Base-by-base conservation (phyloP, 2,888 invertebrate species). In the Graphium colonna region DNA sequence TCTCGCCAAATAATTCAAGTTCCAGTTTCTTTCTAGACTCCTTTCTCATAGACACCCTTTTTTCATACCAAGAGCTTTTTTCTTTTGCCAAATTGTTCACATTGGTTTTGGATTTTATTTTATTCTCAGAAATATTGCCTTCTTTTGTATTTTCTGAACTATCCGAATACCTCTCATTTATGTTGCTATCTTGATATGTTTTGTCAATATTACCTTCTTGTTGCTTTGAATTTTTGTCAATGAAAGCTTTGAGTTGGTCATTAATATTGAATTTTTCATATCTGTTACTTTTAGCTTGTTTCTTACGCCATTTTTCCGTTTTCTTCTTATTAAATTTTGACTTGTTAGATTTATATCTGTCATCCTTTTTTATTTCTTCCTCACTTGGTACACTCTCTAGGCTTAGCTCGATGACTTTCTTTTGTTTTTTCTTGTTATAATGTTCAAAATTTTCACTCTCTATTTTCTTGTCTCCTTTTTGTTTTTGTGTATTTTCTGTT, bases 191-290 rank as follows among this genome's bases (percentile, higher is more conserved):
- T 21, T 57, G 61, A 59, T 71, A 68, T 48, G 69, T 67, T 26
- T 73, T 67, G 42, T 63, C 61, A 41, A 67, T 68, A 12, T 62
- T 44, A 46, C 74, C 73, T 50, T 76, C 74, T 42, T 73, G 75
- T 45, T 79, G 77, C 56, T 73, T 74, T 18, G 75, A 68, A 55
- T 75, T 68, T 45, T 73, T 43, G 21, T 82, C 79, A 62, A 85
- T 87, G 68, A 75, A 87, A 62, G 87, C 82, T 61, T 80, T 80
- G 59, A 84, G 61, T 17, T 82, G 85, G 21, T 79, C 82, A 60
- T 88, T 88, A 75, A 85, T 81, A 67, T 87, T 84, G 81, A 84
- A 88, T 56, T 85, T 80, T 59, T 86, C 85, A 66, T 86, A 82
- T 61, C 85, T 87, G 62, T 84, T 82, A 57, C 71, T 78, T 47